Evolutionary conservation across 2,888 invertebrate species (phyloP).

Genomic region (Mactromeris polynyma): DNA sequence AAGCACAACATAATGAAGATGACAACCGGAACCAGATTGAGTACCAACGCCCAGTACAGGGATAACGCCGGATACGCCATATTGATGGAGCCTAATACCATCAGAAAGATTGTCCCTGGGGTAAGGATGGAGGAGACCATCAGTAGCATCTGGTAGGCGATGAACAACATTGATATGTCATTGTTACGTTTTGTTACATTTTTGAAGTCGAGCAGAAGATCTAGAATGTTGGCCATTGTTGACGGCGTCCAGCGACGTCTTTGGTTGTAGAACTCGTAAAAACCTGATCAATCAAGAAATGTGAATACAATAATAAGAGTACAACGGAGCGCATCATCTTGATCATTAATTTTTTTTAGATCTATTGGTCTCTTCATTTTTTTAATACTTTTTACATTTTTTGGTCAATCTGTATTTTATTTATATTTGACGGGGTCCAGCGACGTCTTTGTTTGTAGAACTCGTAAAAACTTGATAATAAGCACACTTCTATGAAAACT

Average conservation of each 20-base stretch:
- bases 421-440: too few species aligned
- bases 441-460: too few species aligned
- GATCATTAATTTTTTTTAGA: too few species aligned
- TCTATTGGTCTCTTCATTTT: too few species aligned
- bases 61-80: constrained; percentile 88
- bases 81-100: constrained; percentile 90
- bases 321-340: too few species aligned
- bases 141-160: constrained; percentile 82
- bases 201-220: constrained; percentile 89
- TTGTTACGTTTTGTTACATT: constrained; percentile 95
- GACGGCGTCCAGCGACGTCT: constrained; percentile 99
- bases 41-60: constrained; percentile 88
- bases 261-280: constrained; percentile 95
- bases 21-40: constrained; percentile 81
- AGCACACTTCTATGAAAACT: too few species aligned
- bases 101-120: constrained; percentile 91
- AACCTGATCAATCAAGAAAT: constrained; percentile 61
- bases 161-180: constrained; percentile 92
- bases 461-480: too few species aligned
- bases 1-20: constrained; percentile 82
- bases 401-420: too few species aligned
- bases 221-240: constrained; percentile 99
- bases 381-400: too few species aligned
- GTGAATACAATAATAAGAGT: too few species aligned
- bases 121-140: constrained; percentile 95